Conservation (phyloP, 2,113 vertebrate genomes). For the Damaliscus lunatus region DNA sequence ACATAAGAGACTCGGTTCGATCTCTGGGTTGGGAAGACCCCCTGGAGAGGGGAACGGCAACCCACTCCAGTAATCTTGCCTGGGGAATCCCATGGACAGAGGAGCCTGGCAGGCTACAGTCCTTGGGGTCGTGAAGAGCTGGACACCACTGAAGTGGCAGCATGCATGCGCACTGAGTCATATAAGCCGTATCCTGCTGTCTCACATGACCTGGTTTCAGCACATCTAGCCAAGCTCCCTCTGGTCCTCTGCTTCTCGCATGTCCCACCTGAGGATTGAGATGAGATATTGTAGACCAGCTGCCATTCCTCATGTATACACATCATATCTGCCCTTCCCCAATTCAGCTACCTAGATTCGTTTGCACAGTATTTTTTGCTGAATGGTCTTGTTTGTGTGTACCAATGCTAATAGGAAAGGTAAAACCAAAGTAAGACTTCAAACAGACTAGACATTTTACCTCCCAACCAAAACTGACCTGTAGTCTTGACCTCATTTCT, state of each 20-base stretch:
- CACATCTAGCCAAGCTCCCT: not conserved
- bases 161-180: not conserved
- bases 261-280: accelerated
- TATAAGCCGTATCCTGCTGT: not conserved
- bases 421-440: not conserved
- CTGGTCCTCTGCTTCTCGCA: not conserved
- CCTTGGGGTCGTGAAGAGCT: not conserved
- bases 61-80: not conserved
- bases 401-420: not conserved
- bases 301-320: not conserved
- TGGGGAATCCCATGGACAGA: not conserved
- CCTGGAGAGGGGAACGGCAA: not conserved
- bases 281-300: not conserved
- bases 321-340: not conserved
- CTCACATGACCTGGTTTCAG: not conserved
- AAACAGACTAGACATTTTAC: not conserved
- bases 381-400: not conserved
- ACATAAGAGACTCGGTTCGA: not conserved
- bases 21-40: not conserved
- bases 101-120: not conserved
- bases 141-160: not conserved
- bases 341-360: too few relatives aligned
- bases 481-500: slow-evolving; percentile 10
- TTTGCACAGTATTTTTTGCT: not conserved
- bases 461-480: not conserved